These are phyloP conservation scores for Syritta pipiens DNA, from an alignment of 2,888 invertebrate genomes.

Conservation along the genomic window DNA sequence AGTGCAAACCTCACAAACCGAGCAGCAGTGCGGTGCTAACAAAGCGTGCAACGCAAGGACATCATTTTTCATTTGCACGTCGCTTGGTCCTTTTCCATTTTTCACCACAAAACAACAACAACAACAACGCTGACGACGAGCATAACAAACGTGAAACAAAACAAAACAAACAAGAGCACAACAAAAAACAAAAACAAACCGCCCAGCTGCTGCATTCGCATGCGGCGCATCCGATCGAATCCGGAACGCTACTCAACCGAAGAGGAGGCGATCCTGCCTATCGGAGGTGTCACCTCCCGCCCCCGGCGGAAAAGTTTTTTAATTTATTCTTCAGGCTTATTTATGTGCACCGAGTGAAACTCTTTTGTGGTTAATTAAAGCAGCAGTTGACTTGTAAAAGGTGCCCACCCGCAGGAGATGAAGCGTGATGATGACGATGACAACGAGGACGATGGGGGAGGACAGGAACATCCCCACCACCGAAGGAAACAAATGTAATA, in stretches of 20 bases:
- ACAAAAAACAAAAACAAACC: background rate
- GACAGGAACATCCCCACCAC: background rate
- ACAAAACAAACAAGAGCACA: background rate
- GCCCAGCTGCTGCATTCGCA: no score
- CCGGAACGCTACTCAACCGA: conserved; percentile 1
- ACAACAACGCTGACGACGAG: background rate
- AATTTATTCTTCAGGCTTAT: conserved; percentile 27
- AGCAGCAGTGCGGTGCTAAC: conserved; percentile 24
- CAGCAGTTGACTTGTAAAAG: conserved; percentile 6
- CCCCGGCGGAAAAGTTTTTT: conserved; percentile 17
- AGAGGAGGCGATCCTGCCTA: background rate
- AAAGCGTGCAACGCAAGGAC: conserved; percentile 32
- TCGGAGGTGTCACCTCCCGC: no score
- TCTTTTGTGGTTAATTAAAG: conserved; percentile 49
- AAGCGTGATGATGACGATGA: background rate
- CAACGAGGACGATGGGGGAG: background rate
- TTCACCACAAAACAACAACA: conserved; percentile 31
- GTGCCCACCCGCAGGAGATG: background rate
- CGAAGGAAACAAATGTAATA: conserved; percentile 42
- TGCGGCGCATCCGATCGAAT: conserved; percentile 27
- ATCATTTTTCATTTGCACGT: conserved; percentile 53
- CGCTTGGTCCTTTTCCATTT: conserved; percentile 19
- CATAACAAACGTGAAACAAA: conserved; percentile 1
- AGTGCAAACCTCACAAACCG: conserved; percentile 10
- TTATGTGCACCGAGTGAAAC: conserved; percentile 26